These are phyloP conservation scores for Gastrophryne carolinensis DNA, from an alignment of 2,797 vertebrate species.

Conservation along the genomic window DNA sequence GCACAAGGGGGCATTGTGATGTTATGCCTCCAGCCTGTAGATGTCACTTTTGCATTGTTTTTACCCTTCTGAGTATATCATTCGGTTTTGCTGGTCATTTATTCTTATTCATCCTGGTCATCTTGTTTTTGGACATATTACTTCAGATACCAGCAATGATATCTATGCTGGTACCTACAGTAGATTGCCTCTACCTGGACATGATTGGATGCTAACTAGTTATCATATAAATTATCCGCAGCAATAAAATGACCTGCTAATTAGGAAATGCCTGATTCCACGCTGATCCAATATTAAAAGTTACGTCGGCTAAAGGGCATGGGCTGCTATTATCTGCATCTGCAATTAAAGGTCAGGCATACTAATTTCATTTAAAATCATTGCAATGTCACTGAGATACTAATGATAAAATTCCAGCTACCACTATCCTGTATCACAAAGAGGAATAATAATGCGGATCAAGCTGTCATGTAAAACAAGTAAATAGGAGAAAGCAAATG, in stretches of 20 bases:
- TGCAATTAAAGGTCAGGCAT: slow-evolving; percentile 26
- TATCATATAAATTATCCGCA: neutral
- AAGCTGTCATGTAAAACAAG: neutral
- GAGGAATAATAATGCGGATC: neutral
- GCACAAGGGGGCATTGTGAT: no score
- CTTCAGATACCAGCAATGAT: no score
- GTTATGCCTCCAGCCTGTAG: no score
- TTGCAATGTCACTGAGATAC: slow-evolving; percentile 32
- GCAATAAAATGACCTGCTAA: neutral
- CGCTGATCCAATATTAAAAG: neutral
- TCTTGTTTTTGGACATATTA: no score
- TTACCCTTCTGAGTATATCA: no score
- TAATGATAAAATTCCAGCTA: neutral
- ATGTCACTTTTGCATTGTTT: no score
- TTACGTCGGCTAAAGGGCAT: neutral
- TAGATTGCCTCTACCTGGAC: no score
- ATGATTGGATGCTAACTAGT: neutral
- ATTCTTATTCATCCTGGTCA: no score
- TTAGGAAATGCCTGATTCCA: slow-evolving; percentile 7
- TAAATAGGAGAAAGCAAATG: slow-evolving; percentile 13
- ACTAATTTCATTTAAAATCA: slow-evolving; percentile 25
- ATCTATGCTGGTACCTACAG: no score
- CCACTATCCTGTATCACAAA: neutral
- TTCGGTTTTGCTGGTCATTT: no score
- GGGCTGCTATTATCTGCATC: neutral